Evolutionary conservation across 2,113 vertebrate genomes (phyloP), one percentile per base, ranked within the genome.

Genomic region (Carassius auratus): DNA sequence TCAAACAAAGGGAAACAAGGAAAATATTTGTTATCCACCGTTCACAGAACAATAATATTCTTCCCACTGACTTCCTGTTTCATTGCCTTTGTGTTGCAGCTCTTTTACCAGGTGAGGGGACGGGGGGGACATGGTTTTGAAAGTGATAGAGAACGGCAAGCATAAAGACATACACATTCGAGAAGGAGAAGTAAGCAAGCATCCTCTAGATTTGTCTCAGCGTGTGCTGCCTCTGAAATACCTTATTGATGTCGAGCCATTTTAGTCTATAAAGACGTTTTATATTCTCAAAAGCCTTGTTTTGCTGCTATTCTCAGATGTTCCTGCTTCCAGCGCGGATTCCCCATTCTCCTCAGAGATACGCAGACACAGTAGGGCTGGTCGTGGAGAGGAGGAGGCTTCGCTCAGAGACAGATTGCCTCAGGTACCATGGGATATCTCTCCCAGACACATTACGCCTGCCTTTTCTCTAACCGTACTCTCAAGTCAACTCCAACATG

Each of bases 301-400:
- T 45, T 26, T 74, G 23, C 19, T 76, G 48, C 86, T 8, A 10
- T 90, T 59, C 61, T 50, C 90, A 99, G 98, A 97, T 99, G 93
- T 98, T 99, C 87, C 95, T 99, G 84, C 93, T 99, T 26, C 98
- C 98, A 3, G 97, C 98, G 52, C 93, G 97, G 77, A 94, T 98
- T 87, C 98, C 98, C 17, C 98, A 99, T 89, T 99, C 98, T 57
- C 98, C 98, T 2, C 98, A 99, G 94, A 95, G 98, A 92, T 95
- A 96, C 0, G 91, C 94, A 80, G 85, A 96, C 91, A 97, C 97
- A 0, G 91, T 99, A 87, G 98, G 98, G 17, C 93, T 99, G 85
- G 98, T 99, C 88, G 92, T 99, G 81, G 98, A 99, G 90, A 95
- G 98, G 66, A 92, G 92, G 78, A 94, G 98, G 73, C 91, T 97